Evolutionary conservation across 2,888 invertebrate species (phyloP).

Genomic region (Rhogogaster chlorosoma): DNA sequence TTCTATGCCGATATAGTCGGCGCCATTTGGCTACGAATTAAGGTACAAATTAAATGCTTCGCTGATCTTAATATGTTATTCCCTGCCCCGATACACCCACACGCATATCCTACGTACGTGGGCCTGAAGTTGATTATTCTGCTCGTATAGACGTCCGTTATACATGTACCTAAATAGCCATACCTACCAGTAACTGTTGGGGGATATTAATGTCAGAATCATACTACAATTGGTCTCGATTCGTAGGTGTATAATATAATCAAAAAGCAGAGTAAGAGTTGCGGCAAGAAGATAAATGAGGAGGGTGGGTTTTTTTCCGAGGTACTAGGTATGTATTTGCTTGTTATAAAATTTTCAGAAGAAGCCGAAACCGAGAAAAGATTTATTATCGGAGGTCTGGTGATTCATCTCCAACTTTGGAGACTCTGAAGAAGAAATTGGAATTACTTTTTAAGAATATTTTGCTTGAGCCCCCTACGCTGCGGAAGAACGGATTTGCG

Average conservation of each 20-base stretch:
- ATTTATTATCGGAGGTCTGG: conserved; percentile 34
- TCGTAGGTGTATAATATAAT: background rate
- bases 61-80: conserved; percentile 28
- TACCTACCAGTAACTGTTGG: background rate
- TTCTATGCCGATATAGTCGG: conserved; percentile 46
- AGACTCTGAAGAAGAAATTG: conserved; percentile 29
- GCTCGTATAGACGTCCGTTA: background rate
- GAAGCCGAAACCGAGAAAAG: conserved; percentile 6
- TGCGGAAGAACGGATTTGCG: background rate
- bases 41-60: conserved; percentile 42
- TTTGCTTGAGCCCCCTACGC: background rate
- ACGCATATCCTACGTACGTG: background rate
- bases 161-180: background rate
- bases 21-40: conserved; percentile 46
- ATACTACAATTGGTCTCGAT: background rate
- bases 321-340: conserved; percentile 22
- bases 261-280: background rate
- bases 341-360: conserved; percentile 30
- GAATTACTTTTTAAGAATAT: conserved; percentile 47
- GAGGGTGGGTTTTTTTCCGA: background rate
- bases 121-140: background rate
- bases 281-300: background rate
- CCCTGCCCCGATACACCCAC: background rate
- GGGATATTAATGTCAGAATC: background rate
- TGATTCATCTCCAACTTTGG: conserved; percentile 16